These are phyloP conservation scores for Ormyrus pomaceus DNA, from an alignment of 2,888 invertebrate genomes.

Conservation along the genomic window DNA sequence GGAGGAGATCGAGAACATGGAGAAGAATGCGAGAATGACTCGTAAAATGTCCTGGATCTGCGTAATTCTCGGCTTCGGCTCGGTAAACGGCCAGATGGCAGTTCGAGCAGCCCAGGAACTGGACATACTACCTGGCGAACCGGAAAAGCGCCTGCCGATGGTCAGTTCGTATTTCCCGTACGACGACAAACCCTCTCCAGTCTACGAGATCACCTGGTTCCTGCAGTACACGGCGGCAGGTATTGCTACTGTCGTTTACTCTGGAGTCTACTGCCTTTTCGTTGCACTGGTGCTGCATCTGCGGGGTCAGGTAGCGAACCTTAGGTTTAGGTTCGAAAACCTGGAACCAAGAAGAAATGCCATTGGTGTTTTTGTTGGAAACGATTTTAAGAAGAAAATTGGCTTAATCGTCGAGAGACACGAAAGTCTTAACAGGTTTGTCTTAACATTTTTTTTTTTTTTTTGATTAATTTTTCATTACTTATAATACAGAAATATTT, in stretches of 20 bases:
- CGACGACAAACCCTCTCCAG: constrained; percentile 58
- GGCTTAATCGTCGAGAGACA: constrained; percentile 38
- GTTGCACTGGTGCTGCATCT: constrained; percentile 64
- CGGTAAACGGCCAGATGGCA: constrained; percentile 14
- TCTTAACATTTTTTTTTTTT: neutral
- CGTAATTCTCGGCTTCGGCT: constrained; percentile 8
- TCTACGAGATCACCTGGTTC: constrained; percentile 63
- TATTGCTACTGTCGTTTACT: constrained; percentile 61
- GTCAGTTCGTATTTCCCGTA: constrained; percentile 61
- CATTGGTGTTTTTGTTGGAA: neutral
- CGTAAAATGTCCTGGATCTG: constrained; percentile 41
- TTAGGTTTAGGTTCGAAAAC: constrained; percentile 21
- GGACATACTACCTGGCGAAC: constrained; percentile 15
- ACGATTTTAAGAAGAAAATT: constrained; percentile 9
- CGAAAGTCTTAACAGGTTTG: constrained; percentile 36
- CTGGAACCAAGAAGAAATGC: neutral
- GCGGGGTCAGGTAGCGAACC: constrained; percentile 63
- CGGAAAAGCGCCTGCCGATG: constrained; percentile 44
- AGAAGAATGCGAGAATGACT: constrained; percentile 7
- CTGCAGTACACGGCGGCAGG: constrained; percentile 61
- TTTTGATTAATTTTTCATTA: neutral
- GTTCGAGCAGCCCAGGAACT: constrained; percentile 38
- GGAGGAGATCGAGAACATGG: constrained; percentile 40
- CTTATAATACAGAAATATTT: neutral
- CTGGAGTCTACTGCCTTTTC: constrained; percentile 63